Evolutionary conservation across 1,140 invertebrate species (phyloP).

Genomic region (Coenobita brevimanus): DNA sequence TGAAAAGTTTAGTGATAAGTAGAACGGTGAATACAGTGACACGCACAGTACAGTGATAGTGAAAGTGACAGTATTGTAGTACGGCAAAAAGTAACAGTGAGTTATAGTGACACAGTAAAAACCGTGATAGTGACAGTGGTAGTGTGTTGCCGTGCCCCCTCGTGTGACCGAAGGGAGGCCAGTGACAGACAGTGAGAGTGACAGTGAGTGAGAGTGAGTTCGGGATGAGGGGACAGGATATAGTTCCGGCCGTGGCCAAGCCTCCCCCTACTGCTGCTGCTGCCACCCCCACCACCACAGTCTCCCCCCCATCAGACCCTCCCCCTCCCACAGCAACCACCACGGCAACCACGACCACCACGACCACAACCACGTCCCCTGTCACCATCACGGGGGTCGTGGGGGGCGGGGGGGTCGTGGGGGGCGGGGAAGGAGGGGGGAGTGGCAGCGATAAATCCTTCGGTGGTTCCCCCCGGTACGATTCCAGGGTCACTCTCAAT

Average conservation of each 20-base stretch:
- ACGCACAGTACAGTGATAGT: too few species aligned
- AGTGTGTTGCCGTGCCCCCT: too few species aligned
- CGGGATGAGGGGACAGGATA: constrained; percentile 26
- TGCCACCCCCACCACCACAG: constrained; percentile 13
- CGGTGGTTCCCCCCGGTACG: not conserved
- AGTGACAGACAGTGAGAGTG: not conserved
- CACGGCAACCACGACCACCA: constrained; percentile 4
- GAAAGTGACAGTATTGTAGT: too few species aligned
- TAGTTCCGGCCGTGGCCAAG: not conserved
- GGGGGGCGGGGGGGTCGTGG: not conserved
- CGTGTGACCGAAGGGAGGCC: not conserved
- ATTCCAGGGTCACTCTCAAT: constrained; percentile 10
- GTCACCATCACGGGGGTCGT: constrained; percentile 4
- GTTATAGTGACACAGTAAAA: too few species aligned
- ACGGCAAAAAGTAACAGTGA: too few species aligned
- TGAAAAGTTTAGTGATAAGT: too few species aligned
- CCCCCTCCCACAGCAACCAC: not conserved
- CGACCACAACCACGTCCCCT: not conserved
- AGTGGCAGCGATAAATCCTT: not conserved
- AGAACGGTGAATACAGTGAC: too few species aligned
- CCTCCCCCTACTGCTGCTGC: not conserved
- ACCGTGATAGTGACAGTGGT: too few species aligned
- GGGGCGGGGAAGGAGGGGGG: not conserved
- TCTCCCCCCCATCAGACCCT: not conserved
- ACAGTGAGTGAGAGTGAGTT: not conserved